phyloP scores from a whole-genome alignment of 53 echinoderm and acorn worm genomes.

The Temnopleurus reevesii region DNA sequence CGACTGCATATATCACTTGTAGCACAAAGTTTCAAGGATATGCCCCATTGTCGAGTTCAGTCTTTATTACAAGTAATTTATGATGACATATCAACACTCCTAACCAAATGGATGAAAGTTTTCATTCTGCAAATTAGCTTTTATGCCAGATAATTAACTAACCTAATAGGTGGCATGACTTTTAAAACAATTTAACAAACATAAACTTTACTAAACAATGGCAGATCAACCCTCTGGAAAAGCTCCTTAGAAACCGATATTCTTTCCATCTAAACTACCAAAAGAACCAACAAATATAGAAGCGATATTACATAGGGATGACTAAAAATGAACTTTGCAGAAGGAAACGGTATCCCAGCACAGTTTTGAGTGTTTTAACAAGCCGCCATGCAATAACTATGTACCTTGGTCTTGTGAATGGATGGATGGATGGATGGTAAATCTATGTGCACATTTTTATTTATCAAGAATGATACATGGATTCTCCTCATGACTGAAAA shows the following conservation, averaged over 20 bases:
- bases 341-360: background rate
- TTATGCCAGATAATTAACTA: background rate
- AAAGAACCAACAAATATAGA: background rate
- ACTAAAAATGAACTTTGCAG: slow-evolving; percentile 10
- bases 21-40: slow-evolving; percentile 41
- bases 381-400: background rate
- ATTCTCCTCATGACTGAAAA: slow-evolving; percentile 21
- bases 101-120: background rate
- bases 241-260: background rate
- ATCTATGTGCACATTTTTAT: slow-evolving; percentile 46
- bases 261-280: background rate
- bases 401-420: slow-evolving; percentile 30
- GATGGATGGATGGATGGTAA: slow-evolving; percentile 8
- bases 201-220: too few species aligned
- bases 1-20: slow-evolving; percentile 18
- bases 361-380: slow-evolving; percentile 32
- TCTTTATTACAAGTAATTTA: slow-evolving; percentile 41
- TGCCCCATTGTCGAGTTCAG: slow-evolving; percentile 16
- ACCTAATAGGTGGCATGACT: background rate
- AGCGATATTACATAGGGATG: slow-evolving; percentile 16
- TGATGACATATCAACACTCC: slow-evolving; percentile 16
- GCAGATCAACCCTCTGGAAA: background rate
- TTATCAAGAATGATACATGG: slow-evolving; percentile 32
- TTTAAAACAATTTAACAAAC: background rate
- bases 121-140: background rate